A percentile compares a stretch with the other conserved stretches of the same genome.
phyloP scores from a whole-genome alignment of 2,113 vertebrate species.

The Dipodomys stephensi region DNA sequence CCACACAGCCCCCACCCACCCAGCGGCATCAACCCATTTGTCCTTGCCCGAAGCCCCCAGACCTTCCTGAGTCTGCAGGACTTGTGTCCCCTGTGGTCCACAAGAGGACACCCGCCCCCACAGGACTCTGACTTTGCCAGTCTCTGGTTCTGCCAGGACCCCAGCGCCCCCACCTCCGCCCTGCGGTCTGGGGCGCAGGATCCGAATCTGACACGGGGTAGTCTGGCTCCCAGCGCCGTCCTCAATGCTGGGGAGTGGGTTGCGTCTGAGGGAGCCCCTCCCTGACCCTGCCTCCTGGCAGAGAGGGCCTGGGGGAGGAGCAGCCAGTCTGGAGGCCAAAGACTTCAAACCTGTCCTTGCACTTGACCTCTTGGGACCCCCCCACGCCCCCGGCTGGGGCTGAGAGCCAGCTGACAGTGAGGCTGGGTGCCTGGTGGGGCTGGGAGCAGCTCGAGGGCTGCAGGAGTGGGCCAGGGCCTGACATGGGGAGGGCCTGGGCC shows the following conservation, averaged over 20 bases:
- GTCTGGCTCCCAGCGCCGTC: background rate
- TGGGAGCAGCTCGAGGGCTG: background rate
- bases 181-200: too few species aligned
- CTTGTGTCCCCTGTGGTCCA: background rate
- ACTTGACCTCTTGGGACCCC: background rate
- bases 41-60: too few species aligned
- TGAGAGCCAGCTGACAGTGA: background rate
- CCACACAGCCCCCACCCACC: too few species aligned
- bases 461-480: background rate
- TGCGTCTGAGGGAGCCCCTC: too few species aligned
- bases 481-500: background rate
- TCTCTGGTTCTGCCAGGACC: background rate
- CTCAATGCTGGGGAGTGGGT: background rate
- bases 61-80: too few species aligned
- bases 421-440: background rate
- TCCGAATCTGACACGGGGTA: background rate
- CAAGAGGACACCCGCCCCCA: fast-evolving
- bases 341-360: background rate
- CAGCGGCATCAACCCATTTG: too few species aligned
- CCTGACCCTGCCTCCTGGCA: too few species aligned
- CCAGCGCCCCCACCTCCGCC: background rate
- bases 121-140: background rate
- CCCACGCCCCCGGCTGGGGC: background rate
- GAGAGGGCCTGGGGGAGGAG: background rate
- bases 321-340: background rate